These are phyloP conservation scores for Bufotes viridis DNA, from an alignment of 2,797 vertebrate genomes.

Conservation along the genomic window DNA sequence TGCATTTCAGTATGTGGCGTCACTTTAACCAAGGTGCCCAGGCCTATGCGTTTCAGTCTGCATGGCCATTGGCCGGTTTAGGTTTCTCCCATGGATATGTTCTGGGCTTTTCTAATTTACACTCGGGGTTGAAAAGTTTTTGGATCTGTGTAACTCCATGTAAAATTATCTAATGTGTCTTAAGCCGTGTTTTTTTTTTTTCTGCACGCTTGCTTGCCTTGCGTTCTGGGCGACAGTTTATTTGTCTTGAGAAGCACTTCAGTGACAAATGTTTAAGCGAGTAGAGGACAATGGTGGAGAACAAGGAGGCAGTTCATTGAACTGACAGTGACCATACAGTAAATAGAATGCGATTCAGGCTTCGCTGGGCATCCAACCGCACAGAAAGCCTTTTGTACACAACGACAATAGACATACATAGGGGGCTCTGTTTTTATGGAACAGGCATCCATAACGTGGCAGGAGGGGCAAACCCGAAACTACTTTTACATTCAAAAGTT, in stretches of 20 bases:
- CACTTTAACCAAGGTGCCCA: conserved; percentile 16
- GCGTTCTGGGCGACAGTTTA: conserved; percentile 78
- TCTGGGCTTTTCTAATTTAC: not conserved
- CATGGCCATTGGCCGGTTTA: conserved; percentile 9
- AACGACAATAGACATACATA: conserved; percentile 78
- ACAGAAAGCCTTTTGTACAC: conserved; percentile 78
- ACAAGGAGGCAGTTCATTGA: conserved; percentile 86
- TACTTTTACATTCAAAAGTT: not conserved
- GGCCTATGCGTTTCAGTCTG: not conserved
- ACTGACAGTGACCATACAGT: conserved; percentile 86
- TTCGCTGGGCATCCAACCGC: conserved; percentile 77
- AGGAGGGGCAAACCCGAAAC: conserved; percentile 49
- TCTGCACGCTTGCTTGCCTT: conserved; percentile 71
- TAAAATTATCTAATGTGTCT: conserved; percentile 69
- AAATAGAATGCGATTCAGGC: conserved; percentile 81
- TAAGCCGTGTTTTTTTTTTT: conserved; percentile 63
- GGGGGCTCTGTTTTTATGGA: conserved; percentile 78
- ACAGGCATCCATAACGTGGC: conserved; percentile 65
- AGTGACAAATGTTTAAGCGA: conserved; percentile 85
- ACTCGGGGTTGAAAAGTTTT: conserved; percentile 10
- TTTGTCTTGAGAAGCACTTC: conserved; percentile 81
- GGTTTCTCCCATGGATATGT: not conserved
- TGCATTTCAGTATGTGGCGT: conserved; percentile 9
- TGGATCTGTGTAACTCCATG: conserved; percentile 64
- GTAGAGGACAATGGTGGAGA: conserved; percentile 80